A percentile compares a stretch with the other conserved stretches of the same genome.
Evolutionary conservation across 2,113 vertebrate species (phyloP).

Genomic region (Lepus europaeus): DNA sequence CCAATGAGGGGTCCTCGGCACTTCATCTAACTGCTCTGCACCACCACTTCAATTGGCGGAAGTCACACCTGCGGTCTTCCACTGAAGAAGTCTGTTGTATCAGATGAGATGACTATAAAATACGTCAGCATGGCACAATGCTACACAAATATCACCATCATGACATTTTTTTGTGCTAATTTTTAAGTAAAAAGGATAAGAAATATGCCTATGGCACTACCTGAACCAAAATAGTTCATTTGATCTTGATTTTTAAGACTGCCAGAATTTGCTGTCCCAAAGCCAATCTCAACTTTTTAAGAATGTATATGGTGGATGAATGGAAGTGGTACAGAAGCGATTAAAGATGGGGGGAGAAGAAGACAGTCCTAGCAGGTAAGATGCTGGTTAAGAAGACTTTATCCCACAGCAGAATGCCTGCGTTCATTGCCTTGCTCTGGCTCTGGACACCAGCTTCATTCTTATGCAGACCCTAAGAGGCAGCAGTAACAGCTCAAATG

Average conservation of each 20-base stretch:
- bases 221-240: slow-evolving; percentile 55
- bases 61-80: slow-evolving; percentile 50
- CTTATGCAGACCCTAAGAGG: no score
- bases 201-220: slow-evolving; percentile 34
- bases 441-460: no score
- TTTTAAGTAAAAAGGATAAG: slow-evolving; percentile 54
- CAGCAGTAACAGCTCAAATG: no score
- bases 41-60: slow-evolving; percentile 26
- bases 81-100: neutral
- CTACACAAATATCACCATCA: slow-evolving; percentile 28
- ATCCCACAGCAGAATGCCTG: no score
- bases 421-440: no score
- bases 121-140: neutral
- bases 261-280: neutral
- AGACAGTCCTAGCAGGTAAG: no score
- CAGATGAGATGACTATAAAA: slow-evolving; percentile 66
- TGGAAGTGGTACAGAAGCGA: neutral
- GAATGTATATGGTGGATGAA: neutral
- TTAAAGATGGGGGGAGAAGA: neutral
- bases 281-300: slow-evolving; percentile 34
- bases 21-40: slow-evolving; percentile 37
- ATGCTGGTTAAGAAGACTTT: no score
- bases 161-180: neutral
- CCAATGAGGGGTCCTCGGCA: neutral
- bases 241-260: slow-evolving; percentile 46